Evolutionary conservation across 2,888 invertebrate genomes (phyloP).

Genomic region (Protodeltote pygarga): DNA sequence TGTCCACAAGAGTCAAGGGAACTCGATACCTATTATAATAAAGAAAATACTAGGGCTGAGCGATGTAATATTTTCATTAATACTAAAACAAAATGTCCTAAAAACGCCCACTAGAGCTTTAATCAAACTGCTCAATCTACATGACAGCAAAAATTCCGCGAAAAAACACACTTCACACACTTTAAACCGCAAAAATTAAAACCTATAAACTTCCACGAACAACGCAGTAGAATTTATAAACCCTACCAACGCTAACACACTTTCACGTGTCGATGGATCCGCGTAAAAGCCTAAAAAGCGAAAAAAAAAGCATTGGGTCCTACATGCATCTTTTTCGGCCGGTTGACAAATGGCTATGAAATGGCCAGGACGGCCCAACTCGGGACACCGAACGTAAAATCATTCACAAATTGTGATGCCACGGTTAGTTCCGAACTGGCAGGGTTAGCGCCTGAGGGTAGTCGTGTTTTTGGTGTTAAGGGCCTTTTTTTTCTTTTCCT

Average conservation of each 20-base stretch:
- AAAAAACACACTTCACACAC: constrained; percentile 33
- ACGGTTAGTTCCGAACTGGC: constrained; percentile 62
- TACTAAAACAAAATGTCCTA: background rate
- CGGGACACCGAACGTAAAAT: constrained; percentile 77
- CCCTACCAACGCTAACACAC: constrained; percentile 82
- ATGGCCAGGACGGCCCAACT: constrained; percentile 71
- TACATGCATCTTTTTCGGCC: constrained; percentile 83
- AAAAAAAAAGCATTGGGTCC: constrained; percentile 66
- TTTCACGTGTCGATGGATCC: constrained; percentile 85
- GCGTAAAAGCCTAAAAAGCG: constrained; percentile 84
- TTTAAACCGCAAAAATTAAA: constrained; percentile 56
- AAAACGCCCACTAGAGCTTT: too few species aligned
- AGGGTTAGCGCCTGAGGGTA: constrained; percentile 48
- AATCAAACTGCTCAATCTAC: constrained; percentile 28
- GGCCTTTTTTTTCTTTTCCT: constrained; percentile 9
- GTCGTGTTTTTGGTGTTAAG: constrained; percentile 24
- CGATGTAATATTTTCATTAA: too few species aligned
- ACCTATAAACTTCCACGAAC: constrained; percentile 60
- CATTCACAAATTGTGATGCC: constrained; percentile 84
- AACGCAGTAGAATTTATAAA: constrained; percentile 80
- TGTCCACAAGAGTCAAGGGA: too few species aligned
- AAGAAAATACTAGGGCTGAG: too few species aligned
- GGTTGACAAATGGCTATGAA: constrained; percentile 85
- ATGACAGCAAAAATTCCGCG: constrained; percentile 4
- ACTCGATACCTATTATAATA: too few species aligned